Evolutionary conservation across 2,797 vertebrate species (phyloP).

Genomic region (Macropodus opercularis): DNA sequence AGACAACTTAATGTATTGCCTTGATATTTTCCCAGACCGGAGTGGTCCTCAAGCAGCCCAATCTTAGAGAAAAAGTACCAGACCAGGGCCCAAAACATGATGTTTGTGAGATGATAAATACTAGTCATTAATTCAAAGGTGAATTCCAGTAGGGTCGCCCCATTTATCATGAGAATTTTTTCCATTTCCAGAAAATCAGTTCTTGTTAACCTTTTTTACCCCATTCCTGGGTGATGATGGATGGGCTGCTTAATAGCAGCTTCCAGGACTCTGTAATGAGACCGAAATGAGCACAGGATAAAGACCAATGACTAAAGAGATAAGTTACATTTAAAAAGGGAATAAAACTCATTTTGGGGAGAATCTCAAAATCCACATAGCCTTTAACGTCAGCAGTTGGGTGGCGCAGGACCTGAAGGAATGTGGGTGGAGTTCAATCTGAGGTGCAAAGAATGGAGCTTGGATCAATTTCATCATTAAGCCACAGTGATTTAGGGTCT

Average conservation of each 20-base stretch:
- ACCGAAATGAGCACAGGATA: conserved; percentile 76
- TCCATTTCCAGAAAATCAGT: conserved; percentile 74
- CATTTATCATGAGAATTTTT: conserved; percentile 77
- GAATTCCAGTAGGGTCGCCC: conserved; percentile 69
- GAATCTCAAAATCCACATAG: conserved; percentile 19
- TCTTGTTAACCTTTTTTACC: conserved; percentile 83
- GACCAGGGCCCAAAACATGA: conserved; percentile 31
- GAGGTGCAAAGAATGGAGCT: conserved; percentile 43
- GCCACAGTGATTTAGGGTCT: conserved; percentile 68
- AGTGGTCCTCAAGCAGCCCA: conserved; percentile 47
- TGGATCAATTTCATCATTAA: conserved; percentile 69
- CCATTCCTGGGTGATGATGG: conserved; percentile 75
- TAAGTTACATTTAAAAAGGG: conserved; percentile 52
- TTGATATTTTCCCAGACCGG: conserved; percentile 56
- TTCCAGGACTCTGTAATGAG: conserved; percentile 76
- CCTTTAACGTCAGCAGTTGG: conserved; percentile 11
- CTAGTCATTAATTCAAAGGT: conserved; percentile 77
- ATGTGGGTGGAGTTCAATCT: conserved; percentile 46
- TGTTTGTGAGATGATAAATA: conserved; percentile 78
- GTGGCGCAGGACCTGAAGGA: conserved; percentile 16
- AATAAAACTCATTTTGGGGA: conserved; percentile 50
- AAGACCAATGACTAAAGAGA: conserved; percentile 65
- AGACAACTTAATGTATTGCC: conserved; percentile 51
- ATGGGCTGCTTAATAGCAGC: conserved; percentile 79
- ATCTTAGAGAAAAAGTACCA: conserved; percentile 40